Evolutionary conservation across 64 coral and sea anemone species (phyloP), one percentile per base, ranked within the genome.

Genomic region (Montipora capricornis): DNA sequence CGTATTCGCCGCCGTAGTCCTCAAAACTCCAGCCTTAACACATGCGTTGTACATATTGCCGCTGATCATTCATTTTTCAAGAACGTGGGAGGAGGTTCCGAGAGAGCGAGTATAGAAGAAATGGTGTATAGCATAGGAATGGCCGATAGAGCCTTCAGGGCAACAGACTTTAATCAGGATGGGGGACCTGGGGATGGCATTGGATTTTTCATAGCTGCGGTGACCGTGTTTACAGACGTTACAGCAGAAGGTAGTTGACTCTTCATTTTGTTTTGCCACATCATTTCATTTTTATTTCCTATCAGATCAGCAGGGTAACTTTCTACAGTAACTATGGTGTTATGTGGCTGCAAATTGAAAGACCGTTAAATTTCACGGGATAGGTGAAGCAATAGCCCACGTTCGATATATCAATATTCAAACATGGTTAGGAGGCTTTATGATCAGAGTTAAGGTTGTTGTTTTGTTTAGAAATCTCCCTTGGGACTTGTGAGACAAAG

Each of bases 161-260:
- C 89, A 16, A 99, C 98, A 8, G 94, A 94, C 51, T 96, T 99
- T 15, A 96, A 92, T 85, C 89, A 93, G 48, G 95, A 97, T 84
- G 95, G 95, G 16, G 94, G 94, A n/a, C 88, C 87, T 4, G 94
- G 91, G 11, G 94, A 95, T 87, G 91, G 83, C 47, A 89, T 99
- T 90, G 98, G 98, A 3, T 88, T 99, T 44, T 91, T 77, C 1
- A 90, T 99, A 50, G 91, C 95, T 15, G 92, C 89, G 0, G 74
- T 96, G 14, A 91, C 87, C 4, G 95, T 99, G 5, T 99, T 77
- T 74, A 83, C 94, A 57, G 92, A 99, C 22, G 19, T 51, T 14
- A 51, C 64, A 55, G 45, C 94, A 8, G 91, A 94, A 96, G 97
- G 97, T 96, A 78, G 10, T 80, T 5, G 47, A 24, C 61, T 64